Evolutionary conservation across 2,888 invertebrate genomes (phyloP).

Genomic region (Epistrophella euchroma): DNA sequence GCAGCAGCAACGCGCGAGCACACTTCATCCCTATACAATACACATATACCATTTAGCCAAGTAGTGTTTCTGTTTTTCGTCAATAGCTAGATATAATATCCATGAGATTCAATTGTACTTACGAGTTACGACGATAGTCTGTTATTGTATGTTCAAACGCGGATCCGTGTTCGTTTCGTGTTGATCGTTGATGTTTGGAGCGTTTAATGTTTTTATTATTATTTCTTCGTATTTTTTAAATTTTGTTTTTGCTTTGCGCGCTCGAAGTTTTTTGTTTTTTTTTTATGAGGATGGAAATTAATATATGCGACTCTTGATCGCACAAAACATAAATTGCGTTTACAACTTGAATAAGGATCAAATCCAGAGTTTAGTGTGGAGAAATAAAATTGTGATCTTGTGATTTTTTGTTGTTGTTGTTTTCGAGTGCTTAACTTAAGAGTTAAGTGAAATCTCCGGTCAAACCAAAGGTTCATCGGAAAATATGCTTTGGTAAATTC

Average conservation of each 20-base stretch:
- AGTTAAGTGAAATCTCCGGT: constrained; percentile 8
- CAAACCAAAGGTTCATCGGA: constrained; percentile 9
- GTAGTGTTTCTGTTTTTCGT: constrained; percentile 12
- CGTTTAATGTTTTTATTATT: constrained; percentile 63
- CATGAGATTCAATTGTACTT: constrained; percentile 47
- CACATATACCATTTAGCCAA: not conserved
- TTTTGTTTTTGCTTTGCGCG: constrained; percentile 23
- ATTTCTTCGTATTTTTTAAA: constrained; percentile 39
- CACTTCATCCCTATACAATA: constrained; percentile 1
- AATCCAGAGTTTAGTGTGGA: constrained; percentile 8
- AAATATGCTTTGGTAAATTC: constrained; percentile 57
- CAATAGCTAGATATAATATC: constrained; percentile 42
- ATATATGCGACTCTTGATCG: constrained; percentile 59
- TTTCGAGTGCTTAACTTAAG: not conserved
- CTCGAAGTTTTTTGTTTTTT: too few species aligned
- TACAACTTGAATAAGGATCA: constrained; percentile 45
- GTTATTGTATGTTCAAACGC: constrained; percentile 61
- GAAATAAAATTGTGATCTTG: not conserved
- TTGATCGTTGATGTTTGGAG: constrained; percentile 54
- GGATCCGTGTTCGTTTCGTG: constrained; percentile 72
- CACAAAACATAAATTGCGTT: constrained; percentile 58
- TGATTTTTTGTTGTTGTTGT: not conserved
- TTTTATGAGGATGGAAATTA: constrained; percentile 62
- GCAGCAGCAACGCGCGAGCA: constrained; percentile 47
- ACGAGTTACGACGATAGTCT: constrained; percentile 14